Base-by-base conservation (phyloP, 2,888 invertebrate species). In the Melanophora roralis region DNA sequence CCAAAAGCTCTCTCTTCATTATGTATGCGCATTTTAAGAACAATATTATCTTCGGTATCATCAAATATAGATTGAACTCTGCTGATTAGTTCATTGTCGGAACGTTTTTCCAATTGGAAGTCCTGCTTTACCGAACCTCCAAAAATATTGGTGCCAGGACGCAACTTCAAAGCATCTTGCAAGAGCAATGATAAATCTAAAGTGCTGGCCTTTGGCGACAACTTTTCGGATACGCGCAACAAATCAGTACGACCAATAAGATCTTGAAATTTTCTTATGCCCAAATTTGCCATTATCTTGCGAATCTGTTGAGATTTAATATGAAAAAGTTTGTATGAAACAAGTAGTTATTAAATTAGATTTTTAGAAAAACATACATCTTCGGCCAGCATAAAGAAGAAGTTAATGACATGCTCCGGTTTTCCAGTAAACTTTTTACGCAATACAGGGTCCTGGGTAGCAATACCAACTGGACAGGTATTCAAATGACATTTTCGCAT, bases 401-500 rank as follows among this genome's bases (percentile, higher is more conserved):
- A 99, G 91, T 99, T 99, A 87, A 99, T 93, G 43, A 99, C 97
- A 89, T 99, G 96, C 88, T 99, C 99, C 0, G 99, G 98, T 87
- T 97, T 97, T 47, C 99, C 99, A 47, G 96, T 95, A 90, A 99
- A 99, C 90, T 99, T 99, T 89, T 96, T 96, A 27, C 99, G 92
- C 59, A 99, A 91, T 12, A 95, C 92, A 0, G 99, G 99, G 91
- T 99, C 99, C 90, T 99, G 99, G 0, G 99, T 99, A 1, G 99
- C 99, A 86, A 99, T 96, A 80, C 99, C 99, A 78, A 99, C 99
- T 0, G 99, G 99, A 84, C 99, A 99, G 7, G 99, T 99, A 91
- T 99, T 99, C 84, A 99, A 91, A 90, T 99, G 99, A 87, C 99
- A 99, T 89, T 99, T 99, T 74, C 99, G 93, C 99, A 99, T 99